Percentiles rank a stretch among this genome's conserved stretches.
These are phyloP conservation scores for Microplitis demolitor DNA, from an alignment of 1,140 invertebrate genomes.

Conservation along the genomic window DNA sequence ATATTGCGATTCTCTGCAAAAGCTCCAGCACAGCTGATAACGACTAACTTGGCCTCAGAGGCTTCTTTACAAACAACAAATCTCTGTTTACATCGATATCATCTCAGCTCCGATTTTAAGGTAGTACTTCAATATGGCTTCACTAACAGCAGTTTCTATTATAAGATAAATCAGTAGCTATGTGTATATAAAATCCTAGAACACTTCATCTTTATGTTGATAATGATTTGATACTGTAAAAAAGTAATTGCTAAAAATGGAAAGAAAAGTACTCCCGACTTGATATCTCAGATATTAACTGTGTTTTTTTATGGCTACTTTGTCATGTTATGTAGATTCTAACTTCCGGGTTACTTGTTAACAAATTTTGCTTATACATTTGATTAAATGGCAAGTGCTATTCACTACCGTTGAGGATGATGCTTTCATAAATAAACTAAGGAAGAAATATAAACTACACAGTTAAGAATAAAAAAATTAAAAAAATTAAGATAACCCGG, in stretches of 20 bases:
- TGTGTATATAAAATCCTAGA: too few relatives aligned
- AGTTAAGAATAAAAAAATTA: neutral
- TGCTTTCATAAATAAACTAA: too few relatives aligned
- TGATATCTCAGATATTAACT: neutral
- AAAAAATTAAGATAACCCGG: neutral
- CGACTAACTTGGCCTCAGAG: neutral
- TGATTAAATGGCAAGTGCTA: too few relatives aligned
- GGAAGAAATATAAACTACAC: too few relatives aligned
- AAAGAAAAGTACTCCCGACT: neutral
- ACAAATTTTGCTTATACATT: conserved; percentile 38
- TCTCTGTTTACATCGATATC: too few relatives aligned
- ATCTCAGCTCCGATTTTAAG: too few relatives aligned
- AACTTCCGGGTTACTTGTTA: conserved; percentile 32
- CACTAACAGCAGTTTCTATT: too few relatives aligned
- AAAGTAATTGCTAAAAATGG: neutral
- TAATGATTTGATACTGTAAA: neutral
- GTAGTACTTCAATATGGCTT: too few relatives aligned
- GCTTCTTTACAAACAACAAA: neutral
- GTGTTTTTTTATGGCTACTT: neutral
- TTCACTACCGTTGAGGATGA: too few relatives aligned
- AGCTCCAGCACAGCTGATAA: too few relatives aligned
- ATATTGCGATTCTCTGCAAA: neutral
- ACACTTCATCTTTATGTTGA: too few relatives aligned
- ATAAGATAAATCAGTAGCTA: too few relatives aligned
- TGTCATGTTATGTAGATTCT: neutral